phyloP scores from a whole-genome alignment of 53 echinoderm and acorn worm species.

The Apostichopus leukothele region DNA sequence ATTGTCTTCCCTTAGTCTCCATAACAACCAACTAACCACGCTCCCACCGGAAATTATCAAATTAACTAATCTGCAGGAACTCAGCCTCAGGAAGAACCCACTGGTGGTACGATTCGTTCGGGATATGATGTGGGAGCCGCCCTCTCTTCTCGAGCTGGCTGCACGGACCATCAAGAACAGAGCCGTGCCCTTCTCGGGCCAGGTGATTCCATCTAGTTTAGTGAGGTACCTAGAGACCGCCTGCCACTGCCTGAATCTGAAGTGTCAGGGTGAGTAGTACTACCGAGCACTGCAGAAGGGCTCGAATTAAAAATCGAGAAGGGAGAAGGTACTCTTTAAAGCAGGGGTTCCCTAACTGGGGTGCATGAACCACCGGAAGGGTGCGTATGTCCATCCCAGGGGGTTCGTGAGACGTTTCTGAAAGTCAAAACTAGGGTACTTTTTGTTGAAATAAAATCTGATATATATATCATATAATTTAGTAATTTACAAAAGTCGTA shows the following conservation, averaged over 20 bases:
- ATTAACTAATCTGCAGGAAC: conserved; percentile 77
- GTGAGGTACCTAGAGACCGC: conserved; percentile 74
- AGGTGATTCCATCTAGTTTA: conserved; percentile 66
- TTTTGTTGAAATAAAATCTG: too few species aligned
- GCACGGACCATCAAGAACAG: conserved; percentile 76
- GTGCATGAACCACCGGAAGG: too few species aligned
- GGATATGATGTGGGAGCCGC: conserved; percentile 88
- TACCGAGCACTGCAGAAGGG: too few species aligned
- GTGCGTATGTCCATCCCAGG: too few species aligned
- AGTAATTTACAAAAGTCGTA: too few species aligned
- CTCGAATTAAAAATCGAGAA: too few species aligned
- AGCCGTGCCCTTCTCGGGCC: conserved; percentile 47
- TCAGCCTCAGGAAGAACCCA: conserved; percentile 89
- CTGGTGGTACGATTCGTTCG: conserved; percentile 92
- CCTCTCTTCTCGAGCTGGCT: conserved; percentile 77
- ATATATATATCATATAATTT: too few species aligned
- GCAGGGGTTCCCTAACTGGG: too few species aligned
- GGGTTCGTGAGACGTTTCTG: too few species aligned
- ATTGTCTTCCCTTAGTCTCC: conserved; percentile 79
- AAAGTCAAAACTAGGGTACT: too few species aligned
- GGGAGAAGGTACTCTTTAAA: too few species aligned
- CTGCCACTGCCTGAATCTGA: conserved; percentile 75
- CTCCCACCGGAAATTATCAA: conserved; percentile 89
- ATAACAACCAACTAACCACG: conserved; percentile 86
- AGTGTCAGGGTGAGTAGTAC: conserved; percentile 69